Evolutionary conservation across 2,113 vertebrate genomes (phyloP), one percentile per base, ranked within the genome.

Genomic region (Aspiorhynchus laticeps): DNA sequence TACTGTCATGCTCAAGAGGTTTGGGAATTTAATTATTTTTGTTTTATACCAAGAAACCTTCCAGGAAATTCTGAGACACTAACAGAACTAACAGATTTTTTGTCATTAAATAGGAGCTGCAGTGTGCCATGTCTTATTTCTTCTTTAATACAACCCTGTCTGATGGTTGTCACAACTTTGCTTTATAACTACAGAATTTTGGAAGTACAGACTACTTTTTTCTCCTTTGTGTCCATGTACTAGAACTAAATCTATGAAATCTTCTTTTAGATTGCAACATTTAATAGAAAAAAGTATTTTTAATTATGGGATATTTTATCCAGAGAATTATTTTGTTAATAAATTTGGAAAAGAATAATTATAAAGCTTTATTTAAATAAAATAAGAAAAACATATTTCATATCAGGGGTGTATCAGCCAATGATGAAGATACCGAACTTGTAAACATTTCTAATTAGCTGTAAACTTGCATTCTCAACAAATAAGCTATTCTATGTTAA

Each of bases 241-340:
- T 88, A 88, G 41, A 88, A 86, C 61, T 83, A 85, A 89, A 90
- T 88, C 89, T 88, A 88, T 87, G 33, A 88, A 88, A 88, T 86
- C 76, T 85, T 87, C 84, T 88, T 88, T 90, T 84, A 88, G 71
- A 89, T 83, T 84, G 69, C 87, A 86, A 84, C 84, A 75, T 90
- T 90, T 89, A 89, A 86, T 88, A 86, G 41, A 84, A 84, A 81
- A 84, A 87, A 84, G 83, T 90, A 91, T 90, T 90, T 92, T 91
- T 91, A 91, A 90, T 89, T 86, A 91, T 73, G 84, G 89, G 86
- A 91, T 91, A 91, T 91, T 92, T 91, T 92, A 91, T 91, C 90
- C 87, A 92, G 89, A 91, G 90, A 91, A 86, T 90, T 92, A 91
- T 92, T 91, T 92, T 92, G 87, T 88, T 92, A 89, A 91, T 78